Base-by-base conservation (phyloP, 2,797 vertebrate species). In the Pangasius krempfi region DNA sequence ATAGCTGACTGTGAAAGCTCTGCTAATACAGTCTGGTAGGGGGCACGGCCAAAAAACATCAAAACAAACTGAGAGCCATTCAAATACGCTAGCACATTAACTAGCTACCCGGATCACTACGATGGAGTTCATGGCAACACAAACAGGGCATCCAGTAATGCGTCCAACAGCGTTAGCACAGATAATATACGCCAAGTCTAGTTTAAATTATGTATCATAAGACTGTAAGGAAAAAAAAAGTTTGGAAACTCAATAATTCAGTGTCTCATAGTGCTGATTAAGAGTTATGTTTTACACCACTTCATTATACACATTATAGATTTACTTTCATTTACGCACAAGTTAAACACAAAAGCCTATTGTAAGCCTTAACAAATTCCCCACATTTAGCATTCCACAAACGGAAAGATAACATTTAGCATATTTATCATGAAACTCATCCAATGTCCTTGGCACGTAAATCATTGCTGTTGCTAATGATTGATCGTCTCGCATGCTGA, bases 401-500 rank as follows among this genome's bases (percentile, higher is more conserved):
- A 73, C 12, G 16, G 54, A 70, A 80, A 50, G 52, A 79, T 50
- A 89, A 86, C 68, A 60, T 66, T 81, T 75, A 56, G 80, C 88
- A 86, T 89, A 89, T 90, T 90, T 85, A 90, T 90, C 89, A 91
- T 82, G 72, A 47, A 88, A 86, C 91, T 86, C 89, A 88, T 92
- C 84, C 58, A 44, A 54, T 75, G 84, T 50, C 88, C 88, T 88
- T 89, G 89, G 84, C 89, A 89, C 86, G 78, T 68, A 84, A 87
- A 87, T 90, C 86, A 85, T 89, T 86, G 89, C 88, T 84, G 54
- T 66, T 89, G 80, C 84, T 89, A 88, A 70, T 91, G 91, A 91
- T 87, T 87, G 89, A 91, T 92, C 88, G 84, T 89, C 89, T 88
- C 81, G 50, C 91, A 90, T 16, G 91, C 91, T 92, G 91, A 85